Evolutionary conservation across 2,113 vertebrate genomes (phyloP).

Genomic region (Plecturocebus donacophilus): DNA sequence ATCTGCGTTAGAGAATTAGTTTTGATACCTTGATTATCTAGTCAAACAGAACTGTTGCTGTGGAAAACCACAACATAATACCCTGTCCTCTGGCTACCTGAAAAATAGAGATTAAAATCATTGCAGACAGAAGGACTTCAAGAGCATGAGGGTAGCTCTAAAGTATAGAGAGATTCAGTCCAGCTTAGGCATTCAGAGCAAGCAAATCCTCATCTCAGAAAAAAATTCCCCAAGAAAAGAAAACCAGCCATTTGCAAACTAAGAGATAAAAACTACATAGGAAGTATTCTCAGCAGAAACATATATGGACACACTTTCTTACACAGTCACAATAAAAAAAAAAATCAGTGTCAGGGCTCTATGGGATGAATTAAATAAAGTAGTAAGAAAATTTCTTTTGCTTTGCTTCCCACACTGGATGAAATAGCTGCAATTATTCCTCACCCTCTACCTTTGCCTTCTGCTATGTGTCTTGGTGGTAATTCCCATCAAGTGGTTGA

Average conservation of each 20-base stretch:
- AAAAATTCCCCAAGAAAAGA: not conserved
- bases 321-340: not conserved
- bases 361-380: constrained; percentile 1
- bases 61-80: not conserved
- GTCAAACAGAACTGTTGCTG: not conserved
- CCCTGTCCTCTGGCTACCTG: not conserved
- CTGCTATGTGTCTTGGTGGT: not conserved
- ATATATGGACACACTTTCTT: not conserved
- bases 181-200: not conserved
- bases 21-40: not conserved
- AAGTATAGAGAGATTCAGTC: not conserved
- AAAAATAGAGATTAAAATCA: constrained; percentile 24
- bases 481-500: not conserved
- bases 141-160: not conserved
- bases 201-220: not conserved
- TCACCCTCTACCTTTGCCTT: not conserved
- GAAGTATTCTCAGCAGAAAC: not conserved
- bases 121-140: not conserved
- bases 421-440: not conserved
- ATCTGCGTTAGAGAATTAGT: not conserved
- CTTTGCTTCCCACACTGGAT: not conserved
- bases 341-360: not conserved
- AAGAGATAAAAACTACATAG: not conserved
- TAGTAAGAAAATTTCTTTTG: not conserved
- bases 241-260: not conserved